phyloP scores from a whole-genome alignment of 2,888 invertebrate species.

The Thera obeliscata region DNA sequence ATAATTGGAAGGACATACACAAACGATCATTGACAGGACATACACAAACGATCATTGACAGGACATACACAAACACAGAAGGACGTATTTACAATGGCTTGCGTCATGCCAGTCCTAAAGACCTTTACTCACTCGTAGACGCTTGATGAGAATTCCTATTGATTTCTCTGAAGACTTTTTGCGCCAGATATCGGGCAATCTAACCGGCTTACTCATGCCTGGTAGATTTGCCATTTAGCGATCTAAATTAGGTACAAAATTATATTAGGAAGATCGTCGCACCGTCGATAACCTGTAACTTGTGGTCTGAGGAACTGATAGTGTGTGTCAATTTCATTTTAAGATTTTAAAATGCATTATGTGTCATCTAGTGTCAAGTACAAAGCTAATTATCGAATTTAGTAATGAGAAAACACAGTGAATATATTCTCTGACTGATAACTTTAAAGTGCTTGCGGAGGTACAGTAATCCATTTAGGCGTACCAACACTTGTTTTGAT shows the following conservation, averaged over 20 bases:
- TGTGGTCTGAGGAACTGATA: background rate
- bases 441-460: background rate
- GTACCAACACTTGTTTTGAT: background rate
- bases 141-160: slow-evolving; percentile 73
- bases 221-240: slow-evolving; percentile 54
- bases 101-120: slow-evolving; percentile 50
- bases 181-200: slow-evolving; percentile 76
- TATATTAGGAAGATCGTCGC: slow-evolving; percentile 22
- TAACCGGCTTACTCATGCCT: slow-evolving; percentile 65
- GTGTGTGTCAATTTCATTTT: slow-evolving; percentile 15
- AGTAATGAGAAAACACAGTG: background rate
- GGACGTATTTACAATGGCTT: slow-evolving; percentile 60
- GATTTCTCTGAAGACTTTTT: slow-evolving; percentile 75
- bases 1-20: too few species aligned
- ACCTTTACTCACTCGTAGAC: slow-evolving; percentile 72
- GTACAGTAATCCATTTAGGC: background rate
- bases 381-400: slow-evolving; percentile 9
- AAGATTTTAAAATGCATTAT: background rate
- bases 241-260: slow-evolving; percentile 65
- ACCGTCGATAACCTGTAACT: background rate
- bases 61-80: slow-evolving; percentile 57
- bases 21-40: slow-evolving; percentile 31
- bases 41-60: slow-evolving; percentile 50
- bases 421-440: background rate
- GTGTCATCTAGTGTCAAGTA: background rate